Evolutionary conservation across 1,140 invertebrate species (phyloP).

Genomic region (Teleopsis dalmanni): DNA sequence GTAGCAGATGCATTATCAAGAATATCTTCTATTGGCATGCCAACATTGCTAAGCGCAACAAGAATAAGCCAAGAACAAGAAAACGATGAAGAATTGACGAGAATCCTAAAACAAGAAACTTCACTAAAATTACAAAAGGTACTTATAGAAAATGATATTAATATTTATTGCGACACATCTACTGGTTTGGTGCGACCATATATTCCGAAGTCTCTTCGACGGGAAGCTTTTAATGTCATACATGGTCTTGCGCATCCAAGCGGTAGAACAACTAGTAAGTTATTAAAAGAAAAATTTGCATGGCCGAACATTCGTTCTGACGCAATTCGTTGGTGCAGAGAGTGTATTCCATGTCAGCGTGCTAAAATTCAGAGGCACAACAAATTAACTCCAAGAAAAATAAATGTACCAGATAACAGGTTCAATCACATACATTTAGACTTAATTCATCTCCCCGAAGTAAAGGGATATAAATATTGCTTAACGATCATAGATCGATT

Average conservation of each 20-base stretch:
- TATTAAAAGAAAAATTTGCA: background rate
- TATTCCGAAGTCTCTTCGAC: background rate
- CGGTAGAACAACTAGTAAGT: background rate
- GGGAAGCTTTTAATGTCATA: background rate
- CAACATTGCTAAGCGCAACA: background rate
- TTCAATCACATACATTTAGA: background rate
- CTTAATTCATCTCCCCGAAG: conserved; percentile 6
- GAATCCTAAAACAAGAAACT: background rate
- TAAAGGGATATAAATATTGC: background rate
- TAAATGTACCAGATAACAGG: background rate
- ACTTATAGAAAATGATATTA: background rate
- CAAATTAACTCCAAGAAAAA: background rate
- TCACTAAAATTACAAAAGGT: background rate
- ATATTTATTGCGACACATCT: background rate
- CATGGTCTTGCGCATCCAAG: background rate
- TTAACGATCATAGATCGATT: conserved; percentile 4
- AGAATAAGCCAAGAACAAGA: background rate
- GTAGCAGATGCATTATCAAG: conserved; percentile 32
- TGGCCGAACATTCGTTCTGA: background rate
- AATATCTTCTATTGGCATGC: conserved; percentile 9
- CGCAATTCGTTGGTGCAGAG: background rate
- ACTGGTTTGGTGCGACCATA: background rate
- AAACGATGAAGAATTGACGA: background rate
- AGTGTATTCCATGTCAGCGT: background rate
- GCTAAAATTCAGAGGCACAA: background rate